Evolutionary conservation across 2,888 invertebrate species (phyloP).

Genomic region (Melinaea marsaeus): DNA sequence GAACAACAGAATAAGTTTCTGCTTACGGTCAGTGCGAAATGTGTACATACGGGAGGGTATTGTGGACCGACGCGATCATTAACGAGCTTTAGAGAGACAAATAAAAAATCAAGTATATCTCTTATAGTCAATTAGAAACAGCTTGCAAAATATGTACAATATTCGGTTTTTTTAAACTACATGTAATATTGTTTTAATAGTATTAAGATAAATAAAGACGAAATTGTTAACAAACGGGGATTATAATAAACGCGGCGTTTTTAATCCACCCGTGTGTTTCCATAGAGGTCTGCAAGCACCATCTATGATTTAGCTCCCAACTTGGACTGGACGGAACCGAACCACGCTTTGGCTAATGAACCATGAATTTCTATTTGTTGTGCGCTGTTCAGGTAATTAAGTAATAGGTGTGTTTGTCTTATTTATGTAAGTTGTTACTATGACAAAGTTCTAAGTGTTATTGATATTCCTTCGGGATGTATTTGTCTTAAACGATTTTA

Average conservation of each 20-base stretch:
- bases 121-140: too few species aligned
- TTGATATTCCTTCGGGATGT: slow-evolving; percentile 22
- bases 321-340: slow-evolving; percentile 61
- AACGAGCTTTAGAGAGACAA: background rate
- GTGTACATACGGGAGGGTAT: slow-evolving; percentile 42
- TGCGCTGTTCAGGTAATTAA: slow-evolving; percentile 68
- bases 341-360: slow-evolving; percentile 68
- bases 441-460: slow-evolving; percentile 24
- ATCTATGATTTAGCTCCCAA: slow-evolving; percentile 70
- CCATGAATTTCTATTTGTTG: slow-evolving; percentile 74
- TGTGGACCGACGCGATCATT: slow-evolving; percentile 21
- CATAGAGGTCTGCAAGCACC: slow-evolving; percentile 55
- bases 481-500: slow-evolving; percentile 6
- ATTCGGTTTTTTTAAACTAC: too few species aligned
- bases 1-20: slow-evolving; percentile 72
- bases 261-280: slow-evolving; percentile 39
- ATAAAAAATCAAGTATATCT: too few species aligned
- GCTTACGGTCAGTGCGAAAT: slow-evolving; percentile 73
- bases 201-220: too few species aligned
- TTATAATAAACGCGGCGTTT: background rate
- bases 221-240: too few species aligned
- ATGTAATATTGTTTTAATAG: too few species aligned
- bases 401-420: slow-evolving; percentile 49
- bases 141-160: too few species aligned
- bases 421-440: slow-evolving; percentile 25